Base-by-base conservation (phyloP, 2,113 vertebrate species). In the Epinephelus moara region DNA sequence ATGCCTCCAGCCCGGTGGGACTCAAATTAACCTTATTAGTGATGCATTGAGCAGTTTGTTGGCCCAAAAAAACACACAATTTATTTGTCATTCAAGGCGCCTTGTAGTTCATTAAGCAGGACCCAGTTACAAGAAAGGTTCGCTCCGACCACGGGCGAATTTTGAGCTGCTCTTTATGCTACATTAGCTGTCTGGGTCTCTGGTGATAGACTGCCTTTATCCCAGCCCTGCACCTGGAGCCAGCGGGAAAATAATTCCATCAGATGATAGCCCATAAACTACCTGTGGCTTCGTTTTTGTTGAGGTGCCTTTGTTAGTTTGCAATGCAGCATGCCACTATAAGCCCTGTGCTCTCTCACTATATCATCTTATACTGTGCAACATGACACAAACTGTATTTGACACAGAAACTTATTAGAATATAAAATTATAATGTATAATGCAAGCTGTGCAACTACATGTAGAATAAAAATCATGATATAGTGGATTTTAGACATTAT, bases 21-120 rank as follows among this genome's bases (percentile, higher is more conserved):
- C 88, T 88, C 74, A 84, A 92, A 93, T 94, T 92, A 93, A 91
- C 93, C 87, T 88, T 89, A 92, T 94, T 92, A 91, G 82, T 83
- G 75, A 93, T 90, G 91, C 91, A 90, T 64, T 72, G 77, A 86
- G 85, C 75, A 90, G 75, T 86, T 82, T 70, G 76, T 91, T 81
- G 70, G 72, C 66, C 75, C 62, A 85, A 86, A 72, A 19, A 78
- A 87, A 61, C 56, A 47, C 55, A 78, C 87, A 40, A 87, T 89
- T 88, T 93, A 92, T 93, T 94, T 94, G 86, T 91, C 89, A 93
- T 94, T 91, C 84, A 91, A 81, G 53, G 63, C 62, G 37, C 70
- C 55, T 91, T 88, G 86, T 70, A 90, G 88, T 91, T 93, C 78
- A 94, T 93, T 91, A 93, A 86, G 87, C 82, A 87, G 67, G 67